Evolutionary conservation across 2,888 invertebrate species (phyloP).

Genomic region (Hypsopygia costalis): DNA sequence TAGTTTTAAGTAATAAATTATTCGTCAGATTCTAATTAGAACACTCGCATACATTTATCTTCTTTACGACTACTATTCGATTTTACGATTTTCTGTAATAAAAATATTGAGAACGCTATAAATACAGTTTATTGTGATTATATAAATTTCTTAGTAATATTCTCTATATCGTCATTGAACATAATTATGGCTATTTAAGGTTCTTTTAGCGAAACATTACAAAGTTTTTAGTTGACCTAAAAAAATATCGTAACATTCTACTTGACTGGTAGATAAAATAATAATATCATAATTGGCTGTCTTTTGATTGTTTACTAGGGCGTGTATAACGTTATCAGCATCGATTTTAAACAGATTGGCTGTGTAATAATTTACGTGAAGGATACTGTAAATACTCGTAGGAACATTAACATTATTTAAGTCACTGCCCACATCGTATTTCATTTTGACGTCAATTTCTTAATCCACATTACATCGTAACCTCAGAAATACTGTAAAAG

Average conservation of each 20-base stretch:
- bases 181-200: neutral
- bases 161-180: neutral
- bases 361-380: too few relatives aligned
- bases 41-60: slow-evolving; percentile 15
- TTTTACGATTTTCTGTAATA: slow-evolving; percentile 25
- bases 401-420: too few relatives aligned
- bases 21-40: slow-evolving; percentile 17
- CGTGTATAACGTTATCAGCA: too few relatives aligned
- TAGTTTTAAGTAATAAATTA: slow-evolving; percentile 10
- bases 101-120: slow-evolving; percentile 22
- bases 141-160: slow-evolving; percentile 8
- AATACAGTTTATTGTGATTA: slow-evolving; percentile 7
- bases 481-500: too few relatives aligned
- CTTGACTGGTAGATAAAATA: neutral
- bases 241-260: neutral
- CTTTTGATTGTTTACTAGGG: too few relatives aligned
- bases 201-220: neutral
- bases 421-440: too few relatives aligned
- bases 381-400: too few relatives aligned
- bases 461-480: too few relatives aligned
- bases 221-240: neutral
- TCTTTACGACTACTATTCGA: slow-evolving; percentile 13
- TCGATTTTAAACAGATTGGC: too few relatives aligned
- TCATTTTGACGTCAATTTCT: too few relatives aligned
- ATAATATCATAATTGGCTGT: too few relatives aligned